Evolutionary conservation across 2,113 vertebrate species (phyloP).

Genomic region (Pavo muticus): DNA sequence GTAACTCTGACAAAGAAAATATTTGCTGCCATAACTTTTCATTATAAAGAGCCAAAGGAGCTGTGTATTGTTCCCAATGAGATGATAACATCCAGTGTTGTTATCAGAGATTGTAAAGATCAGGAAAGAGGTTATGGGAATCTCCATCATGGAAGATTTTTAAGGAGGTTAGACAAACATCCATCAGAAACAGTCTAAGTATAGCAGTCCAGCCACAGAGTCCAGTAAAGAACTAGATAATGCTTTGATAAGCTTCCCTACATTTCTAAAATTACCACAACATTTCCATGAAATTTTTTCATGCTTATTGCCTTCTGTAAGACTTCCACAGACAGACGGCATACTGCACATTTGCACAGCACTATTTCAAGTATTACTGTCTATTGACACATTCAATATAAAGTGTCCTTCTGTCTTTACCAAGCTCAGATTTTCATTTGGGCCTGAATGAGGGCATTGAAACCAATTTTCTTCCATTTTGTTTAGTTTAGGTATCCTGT

Average conservation of each 20-base stretch:
- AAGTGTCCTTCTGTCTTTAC: background rate
- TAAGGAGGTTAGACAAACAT: slow-evolving; percentile 17
- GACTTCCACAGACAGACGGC: background rate
- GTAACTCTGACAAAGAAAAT: background rate
- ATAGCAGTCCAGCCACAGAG: background rate
- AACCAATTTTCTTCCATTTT: background rate
- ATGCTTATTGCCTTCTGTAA: background rate
- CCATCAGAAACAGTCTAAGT: background rate
- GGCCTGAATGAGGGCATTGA: background rate
- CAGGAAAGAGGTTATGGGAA: background rate
- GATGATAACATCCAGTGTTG: background rate
- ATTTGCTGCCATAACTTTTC: background rate
- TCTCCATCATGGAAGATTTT: background rate
- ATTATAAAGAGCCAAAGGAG: background rate
- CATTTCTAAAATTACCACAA: background rate
- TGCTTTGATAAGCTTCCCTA: background rate
- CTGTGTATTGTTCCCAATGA: background rate
- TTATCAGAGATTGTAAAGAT: background rate
- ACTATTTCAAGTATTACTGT: background rate
- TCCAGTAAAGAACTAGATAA: background rate
- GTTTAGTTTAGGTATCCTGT: background rate
- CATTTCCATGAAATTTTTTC: background rate
- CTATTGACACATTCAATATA: background rate
- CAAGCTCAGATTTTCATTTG: background rate
- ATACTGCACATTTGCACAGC: background rate